Base-by-base conservation (phyloP, 2,888 invertebrate species). In the Lepas anatifera region DNA sequence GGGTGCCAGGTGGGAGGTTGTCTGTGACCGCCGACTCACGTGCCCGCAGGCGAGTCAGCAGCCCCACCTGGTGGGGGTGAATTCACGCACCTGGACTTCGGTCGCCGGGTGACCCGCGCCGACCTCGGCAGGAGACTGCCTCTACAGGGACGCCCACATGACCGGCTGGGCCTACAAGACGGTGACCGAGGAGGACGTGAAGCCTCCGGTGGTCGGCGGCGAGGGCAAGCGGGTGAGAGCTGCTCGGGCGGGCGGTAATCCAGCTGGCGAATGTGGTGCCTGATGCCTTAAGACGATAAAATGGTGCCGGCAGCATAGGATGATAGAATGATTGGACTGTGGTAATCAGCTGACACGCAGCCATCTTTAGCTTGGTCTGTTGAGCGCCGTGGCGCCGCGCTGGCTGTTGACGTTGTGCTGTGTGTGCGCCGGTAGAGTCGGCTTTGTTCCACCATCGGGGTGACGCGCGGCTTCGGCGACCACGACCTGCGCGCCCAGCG, bases 371-470 rank as follows among this genome's bases (percentile, higher is more conserved):
- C n/a, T n/a, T n/a, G n/a, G n/a, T n/a, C n/a, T n/a, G n/a, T n/a
- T n/a, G n/a, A n/a, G n/a, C n/a, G n/a, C n/a, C n/a, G n/a, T n/a
- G n/a, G n/a, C n/a, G n/a, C n/a, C n/a, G n/a, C n/a, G n/a, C n/a
- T n/a, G n/a, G n/a, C n/a, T n/a, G n/a, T n/a, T n/a, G n/a, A n/a
- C n/a, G n/a, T n/a, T n/a, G n/a, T n/a, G n/a, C n/a, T n/a, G n/a
- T n/a, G n/a, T n/a, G n/a, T n/a, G n/a, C 18, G 13, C 22, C 58
- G 16, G 8, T 75, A 86, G 81, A 88, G 88, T 76, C 85, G 92
- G 69, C 85, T 92, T n/a, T 83, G 92, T 81, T 89, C 89, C 35
- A 92, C 91, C 0, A 89, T 92, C 76, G 92, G 92, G 27, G 91
- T 92, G 0, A 89, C 90, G 0, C 81, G 92, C 67, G 92, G 92